Conservation (phyloP, 64 coral and sea anemone genomes). For the Montipora sp. region DNA sequence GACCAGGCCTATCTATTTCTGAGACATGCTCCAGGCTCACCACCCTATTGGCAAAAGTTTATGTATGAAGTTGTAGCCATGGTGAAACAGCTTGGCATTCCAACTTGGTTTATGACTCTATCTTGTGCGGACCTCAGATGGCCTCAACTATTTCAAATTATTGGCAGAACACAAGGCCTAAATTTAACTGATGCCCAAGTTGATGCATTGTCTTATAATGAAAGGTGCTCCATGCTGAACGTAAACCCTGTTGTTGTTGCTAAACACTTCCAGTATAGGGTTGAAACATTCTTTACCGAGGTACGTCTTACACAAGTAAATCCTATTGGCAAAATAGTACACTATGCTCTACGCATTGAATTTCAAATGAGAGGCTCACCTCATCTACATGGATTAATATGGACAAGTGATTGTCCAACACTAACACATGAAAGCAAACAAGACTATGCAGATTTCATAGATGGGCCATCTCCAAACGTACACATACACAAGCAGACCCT, state of each 20-base stretch:
- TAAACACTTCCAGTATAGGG: conserved; percentile 66
- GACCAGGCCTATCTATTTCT: conserved; percentile 48
- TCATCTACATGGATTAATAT: conserved; percentile 69
- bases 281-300: conserved; percentile 57
- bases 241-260: conserved; percentile 56
- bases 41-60: conserved; percentile 46
- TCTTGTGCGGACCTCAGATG: conserved; percentile 19
- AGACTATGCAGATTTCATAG: conserved; percentile 60
- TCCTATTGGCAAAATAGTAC: conserved; percentile 46
- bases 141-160: not conserved
- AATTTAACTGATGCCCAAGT: conserved; percentile 54
- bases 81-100: conserved; percentile 2
- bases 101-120: conserved; percentile 49
- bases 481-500: conserved; percentile 29
- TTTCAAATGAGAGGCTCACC: conserved; percentile 70
- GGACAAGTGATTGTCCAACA: conserved; percentile 45
- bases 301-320: conserved; percentile 37
- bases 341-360: conserved; percentile 56
- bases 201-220: conserved; percentile 54
- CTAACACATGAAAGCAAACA: conserved; percentile 42
- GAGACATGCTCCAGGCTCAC: not conserved
- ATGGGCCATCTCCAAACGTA: conserved; percentile 40
- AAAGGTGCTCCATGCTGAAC: conserved; percentile 53
- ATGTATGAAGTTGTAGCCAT: conserved; percentile 60
- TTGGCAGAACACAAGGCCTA: conserved; percentile 33